Evolutionary conservation across 2,888 invertebrate species (phyloP), one percentile per base, ranked within the genome.

Genomic region (Amblyteles armatorius): DNA sequence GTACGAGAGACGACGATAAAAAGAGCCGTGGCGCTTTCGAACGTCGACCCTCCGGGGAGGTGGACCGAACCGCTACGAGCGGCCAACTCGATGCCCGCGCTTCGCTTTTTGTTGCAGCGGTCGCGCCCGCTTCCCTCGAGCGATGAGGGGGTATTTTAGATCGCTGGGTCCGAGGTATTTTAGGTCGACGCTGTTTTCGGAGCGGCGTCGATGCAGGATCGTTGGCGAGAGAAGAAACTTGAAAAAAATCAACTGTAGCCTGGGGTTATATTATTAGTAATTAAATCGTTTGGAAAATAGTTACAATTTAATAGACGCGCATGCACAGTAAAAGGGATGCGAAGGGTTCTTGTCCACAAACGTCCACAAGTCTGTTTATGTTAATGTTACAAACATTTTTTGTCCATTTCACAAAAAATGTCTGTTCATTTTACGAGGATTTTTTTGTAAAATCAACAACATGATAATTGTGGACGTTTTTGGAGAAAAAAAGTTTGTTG

Each of bases 1-100:
- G 89, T 91, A 91, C 90, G 91, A 89, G 89, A 76, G 72, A 71
- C 88, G 89, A 91, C 89, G 91, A 90, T 91, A 91, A 92, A 91
- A 92, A 91, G 90, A 88, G 84, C 84, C 82, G 82, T 76, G 55
- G 74, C 26, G 50, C 29, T 63, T 50, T 19, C 65, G 65, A 67
- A 40, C 40, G 65, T 22, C 65, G 65, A 80, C 85, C 69, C 74
- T 65, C 73, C 9, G 57, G 36, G 63, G 82, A 87, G 86, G 84
- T 85, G 81, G 82, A 84, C 85, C 87, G 88, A 88, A 89, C 89
- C 88, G 87, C 85, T 87, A 84, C 87, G 87, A 87, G 86, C 86
- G 79, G 88, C 82, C 74, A 78, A 76, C 69, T 82, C 55, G 26
- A 29, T 33, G 26, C 26, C 29, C 60, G 26, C 60, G 13, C 29